phyloP scores from a whole-genome alignment of 1,140 invertebrate species.

The Anastrepha obliqua region DNA sequence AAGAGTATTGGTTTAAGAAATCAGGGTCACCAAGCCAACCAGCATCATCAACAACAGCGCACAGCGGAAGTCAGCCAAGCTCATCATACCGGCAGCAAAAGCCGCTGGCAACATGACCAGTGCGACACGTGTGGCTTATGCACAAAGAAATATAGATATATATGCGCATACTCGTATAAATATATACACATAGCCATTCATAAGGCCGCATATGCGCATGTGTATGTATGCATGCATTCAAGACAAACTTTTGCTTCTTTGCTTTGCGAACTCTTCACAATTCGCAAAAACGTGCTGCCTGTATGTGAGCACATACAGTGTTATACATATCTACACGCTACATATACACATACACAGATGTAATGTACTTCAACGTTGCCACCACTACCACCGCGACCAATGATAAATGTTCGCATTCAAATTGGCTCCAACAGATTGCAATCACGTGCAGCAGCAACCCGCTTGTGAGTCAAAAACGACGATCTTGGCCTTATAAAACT shows the following conservation, averaged over 20 bases:
- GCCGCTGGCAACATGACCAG: not conserved
- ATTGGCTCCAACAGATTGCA: conserved; percentile 27
- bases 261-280: too few species aligned
- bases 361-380: not conserved
- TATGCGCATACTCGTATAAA: not conserved
- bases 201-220: too few species aligned
- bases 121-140: not conserved
- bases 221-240: not conserved
- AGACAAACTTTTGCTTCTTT: not conserved
- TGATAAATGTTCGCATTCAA: conserved; percentile 49
- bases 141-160: not conserved
- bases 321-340: not conserved
- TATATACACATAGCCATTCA: not conserved
- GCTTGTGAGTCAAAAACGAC: not conserved
- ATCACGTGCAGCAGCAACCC: conserved; percentile 17
- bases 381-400: not conserved
- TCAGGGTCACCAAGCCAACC: not conserved
- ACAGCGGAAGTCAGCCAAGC: conserved; percentile 4
- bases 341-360: not conserved
- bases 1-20: not conserved
- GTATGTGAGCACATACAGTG: not conserved
- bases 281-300: not conserved
- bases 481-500: conserved; percentile 57
- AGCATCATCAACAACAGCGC: not conserved
- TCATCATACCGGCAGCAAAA: not conserved